A percentile compares a stretch with the other conserved stretches of the same genome.
These are phyloP conservation scores for Clarias laeviceps DNA, from an alignment of 2,797 vertebrate species.

Conservation along the genomic window DNA sequence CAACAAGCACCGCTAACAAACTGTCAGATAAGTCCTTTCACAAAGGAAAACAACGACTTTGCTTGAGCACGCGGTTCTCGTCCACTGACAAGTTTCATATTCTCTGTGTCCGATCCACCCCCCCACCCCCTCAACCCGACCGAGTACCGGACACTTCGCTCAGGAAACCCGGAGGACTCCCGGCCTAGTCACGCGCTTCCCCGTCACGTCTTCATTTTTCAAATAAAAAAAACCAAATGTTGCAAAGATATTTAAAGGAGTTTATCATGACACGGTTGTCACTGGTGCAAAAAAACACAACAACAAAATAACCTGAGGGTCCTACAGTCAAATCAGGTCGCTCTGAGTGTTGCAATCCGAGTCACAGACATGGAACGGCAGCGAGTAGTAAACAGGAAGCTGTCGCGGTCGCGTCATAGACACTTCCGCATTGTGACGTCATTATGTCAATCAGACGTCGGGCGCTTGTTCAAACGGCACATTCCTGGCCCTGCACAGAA, in stretches of 20 bases:
- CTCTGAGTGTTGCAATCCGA: slow-evolving; percentile 56
- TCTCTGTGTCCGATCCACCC: not conserved
- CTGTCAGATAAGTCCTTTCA: not conserved
- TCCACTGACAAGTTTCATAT: not conserved
- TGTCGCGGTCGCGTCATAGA: slow-evolving; percentile 66
- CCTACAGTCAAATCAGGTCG: slow-evolving; percentile 5
- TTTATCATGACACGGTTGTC: not conserved
- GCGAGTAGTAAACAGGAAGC: slow-evolving; percentile 80
- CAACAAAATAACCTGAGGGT: not conserved
- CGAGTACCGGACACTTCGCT: slow-evolving; percentile 23
- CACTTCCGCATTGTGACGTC: slow-evolving; percentile 52
- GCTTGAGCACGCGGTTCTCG: not conserved
- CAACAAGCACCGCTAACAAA: not conserved
- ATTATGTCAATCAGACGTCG: slow-evolving; percentile 11
- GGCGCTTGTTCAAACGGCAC: not conserved
- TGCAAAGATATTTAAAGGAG: not conserved
- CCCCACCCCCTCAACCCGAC: not conserved
- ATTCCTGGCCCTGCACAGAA: not conserved
- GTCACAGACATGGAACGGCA: slow-evolving; percentile 43
- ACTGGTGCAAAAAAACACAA: not conserved
- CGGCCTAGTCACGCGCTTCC: slow-evolving; percentile 67
- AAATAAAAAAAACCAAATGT: not conserved
- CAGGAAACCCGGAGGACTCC: slow-evolving; percentile 68
- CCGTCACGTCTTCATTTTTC: slow-evolving; percentile 62
- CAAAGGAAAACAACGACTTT: not conserved